Evolutionary conservation across 2,113 vertebrate species (phyloP), one percentile per base, ranked within the genome.

Genomic region (Cololabis saira): DNA sequence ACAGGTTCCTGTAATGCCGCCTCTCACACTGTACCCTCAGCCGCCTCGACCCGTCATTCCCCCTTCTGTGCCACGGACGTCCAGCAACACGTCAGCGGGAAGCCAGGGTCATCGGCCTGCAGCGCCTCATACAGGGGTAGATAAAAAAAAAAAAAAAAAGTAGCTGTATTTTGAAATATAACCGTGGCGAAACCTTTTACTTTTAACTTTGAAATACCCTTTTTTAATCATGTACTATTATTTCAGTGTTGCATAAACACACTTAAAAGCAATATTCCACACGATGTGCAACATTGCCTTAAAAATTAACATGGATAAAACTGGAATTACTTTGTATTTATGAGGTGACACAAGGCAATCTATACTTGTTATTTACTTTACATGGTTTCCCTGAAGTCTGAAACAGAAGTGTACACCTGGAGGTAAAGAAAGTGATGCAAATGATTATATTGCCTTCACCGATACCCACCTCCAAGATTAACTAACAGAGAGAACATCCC

Each of bases 1-100:
- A 90, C 93, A 74, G 91, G 91, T 2, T 83, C 95, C 69, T 82
- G 91, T 80, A 87, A 93, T 90, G 90, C 96, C 97, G 8, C 94
- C 95, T 0, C 92, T 98, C 15, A 96, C 97, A 0, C 92, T 99
- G 11, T 98, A 98, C 69, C 96, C 97, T 66, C 97, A 99, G 64
- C 95, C 95, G 0, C 94, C 72, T 78, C 62, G 93, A 81, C 61
- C 63, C 42, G 5, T 93, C 68, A 16, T 62, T 87, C 52, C 90
- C 87, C 1, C 90, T 83, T 16, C 86, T 2, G 68, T 57, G 15
- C 77, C 84, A 64, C 82, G 90, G 41, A 78, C 65, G 57, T 82
- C 87, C 14, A 88, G 79, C n/a, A 5, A 71, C 40, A 80, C 30
- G 24, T 33, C 87, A 3, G 57, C 67, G 4, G 22, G 74, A 16